Evolutionary conservation across 2,797 vertebrate species (phyloP).

Genomic region (Gastrophryne carolinensis): DNA sequence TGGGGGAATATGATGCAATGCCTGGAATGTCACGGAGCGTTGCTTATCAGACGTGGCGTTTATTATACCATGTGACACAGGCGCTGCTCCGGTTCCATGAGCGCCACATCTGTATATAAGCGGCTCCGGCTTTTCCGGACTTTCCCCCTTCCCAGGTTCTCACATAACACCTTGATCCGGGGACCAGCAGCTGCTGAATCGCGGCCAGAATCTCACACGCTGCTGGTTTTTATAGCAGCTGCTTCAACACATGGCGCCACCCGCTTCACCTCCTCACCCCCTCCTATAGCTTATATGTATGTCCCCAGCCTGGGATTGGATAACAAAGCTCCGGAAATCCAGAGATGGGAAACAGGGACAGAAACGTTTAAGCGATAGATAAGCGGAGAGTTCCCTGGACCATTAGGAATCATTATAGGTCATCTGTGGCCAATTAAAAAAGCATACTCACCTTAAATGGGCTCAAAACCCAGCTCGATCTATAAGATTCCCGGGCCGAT

Average conservation of each 20-base stretch:
- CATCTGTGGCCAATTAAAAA: too few relatives aligned
- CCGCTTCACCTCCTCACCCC: too few relatives aligned
- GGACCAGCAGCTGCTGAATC: conserved; percentile 5
- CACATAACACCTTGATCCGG: conserved; percentile 12
- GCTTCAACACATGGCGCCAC: not conserved
- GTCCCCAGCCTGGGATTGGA: too few relatives aligned
- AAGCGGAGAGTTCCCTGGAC: too few relatives aligned
- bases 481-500: too few relatives aligned
- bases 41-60: conserved; percentile 24
- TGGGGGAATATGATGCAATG: not conserved
- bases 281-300: too few relatives aligned
- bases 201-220: not conserved
- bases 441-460: too few relatives aligned
- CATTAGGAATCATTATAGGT: too few relatives aligned
- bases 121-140: not conserved
- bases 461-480: too few relatives aligned
- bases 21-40: not conserved
- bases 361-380: too few relatives aligned
- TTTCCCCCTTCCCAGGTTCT: not conserved
- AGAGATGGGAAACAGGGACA: too few relatives aligned
- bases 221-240: not conserved
- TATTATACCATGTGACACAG: conserved; percentile 1
- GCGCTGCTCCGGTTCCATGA: not conserved
- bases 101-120: conserved; percentile 9
- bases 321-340: too few relatives aligned